These are phyloP conservation scores for Gymnocypris eckloni DNA, from an alignment of 2,797 vertebrate genomes.

Conservation along the genomic window DNA sequence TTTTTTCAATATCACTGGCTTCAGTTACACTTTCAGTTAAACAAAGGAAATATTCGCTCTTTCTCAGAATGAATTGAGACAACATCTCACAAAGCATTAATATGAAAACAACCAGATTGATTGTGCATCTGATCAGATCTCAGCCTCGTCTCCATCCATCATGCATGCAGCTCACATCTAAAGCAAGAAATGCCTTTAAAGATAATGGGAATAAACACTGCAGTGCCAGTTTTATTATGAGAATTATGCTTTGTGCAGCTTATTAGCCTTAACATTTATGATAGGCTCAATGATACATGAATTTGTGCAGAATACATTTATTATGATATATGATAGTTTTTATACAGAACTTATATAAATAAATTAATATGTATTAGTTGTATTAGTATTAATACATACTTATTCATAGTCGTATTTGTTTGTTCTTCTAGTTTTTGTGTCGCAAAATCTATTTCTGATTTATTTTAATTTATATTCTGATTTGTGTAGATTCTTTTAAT, in stretches of 20 bases:
- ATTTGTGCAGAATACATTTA: not conserved
- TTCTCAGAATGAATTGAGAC: not conserved
- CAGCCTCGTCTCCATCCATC: not conserved
- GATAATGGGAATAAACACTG: not conserved
- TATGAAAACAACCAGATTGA: not conserved
- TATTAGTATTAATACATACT: not conserved
- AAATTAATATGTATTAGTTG: not conserved
- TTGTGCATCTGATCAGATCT: conserved; percentile 8
- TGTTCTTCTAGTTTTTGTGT: not conserved
- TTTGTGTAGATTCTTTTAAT: not conserved
- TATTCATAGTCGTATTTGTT: not conserved
- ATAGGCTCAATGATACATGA: not conserved
- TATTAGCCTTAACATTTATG: not conserved
- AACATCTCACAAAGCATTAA: not conserved
- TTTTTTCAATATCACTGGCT: conserved; percentile 13
- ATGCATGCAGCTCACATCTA: not conserved
- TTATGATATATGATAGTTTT: not conserved
- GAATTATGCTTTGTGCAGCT: not conserved
- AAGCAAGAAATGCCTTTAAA: not conserved
- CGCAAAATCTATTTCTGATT: not conserved
- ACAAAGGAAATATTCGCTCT: not conserved
- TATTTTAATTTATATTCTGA: not conserved
- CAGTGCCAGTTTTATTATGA: not conserved
- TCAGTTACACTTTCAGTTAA: conserved; percentile 11
- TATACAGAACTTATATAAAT: not conserved